Conservation (phyloP, 2,888 invertebrate species). For the Drosophila multiciliata region DNA sequence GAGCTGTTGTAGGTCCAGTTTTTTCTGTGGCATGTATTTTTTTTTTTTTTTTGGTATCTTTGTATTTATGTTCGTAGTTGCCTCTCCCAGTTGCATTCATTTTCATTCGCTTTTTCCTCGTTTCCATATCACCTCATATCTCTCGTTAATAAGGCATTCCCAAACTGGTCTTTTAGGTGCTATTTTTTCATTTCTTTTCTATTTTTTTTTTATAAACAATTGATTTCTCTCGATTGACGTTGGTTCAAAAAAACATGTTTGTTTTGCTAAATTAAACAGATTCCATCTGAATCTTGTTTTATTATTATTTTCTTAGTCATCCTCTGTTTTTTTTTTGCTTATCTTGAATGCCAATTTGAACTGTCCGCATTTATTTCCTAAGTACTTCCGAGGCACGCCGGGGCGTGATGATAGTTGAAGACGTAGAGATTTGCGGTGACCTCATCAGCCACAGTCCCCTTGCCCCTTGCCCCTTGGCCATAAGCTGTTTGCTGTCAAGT, state of each 20-base stretch:
- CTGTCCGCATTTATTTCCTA: background rate
- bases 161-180: conserved; percentile 8
- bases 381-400: conserved; percentile 4
- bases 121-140: conserved; percentile 1
- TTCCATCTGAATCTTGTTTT: background rate
- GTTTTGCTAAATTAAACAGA: conserved; percentile 21
- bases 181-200: background rate
- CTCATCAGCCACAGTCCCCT: conserved; percentile 39
- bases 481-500: conserved; percentile 13
- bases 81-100: conserved; percentile 44
- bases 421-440: conserved; percentile 49
- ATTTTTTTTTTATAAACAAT: conserved; percentile 37
- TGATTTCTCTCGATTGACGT: conserved; percentile 44
- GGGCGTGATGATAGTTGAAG: conserved; percentile 5
- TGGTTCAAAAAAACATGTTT: conserved; percentile 13
- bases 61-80: conserved; percentile 12
- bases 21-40: conserved; percentile 12
- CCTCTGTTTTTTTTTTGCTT: conserved; percentile 4
- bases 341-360: background rate
- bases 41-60: conserved; percentile 1
- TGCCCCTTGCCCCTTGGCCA: background rate
- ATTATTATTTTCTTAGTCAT: conserved; percentile 23
- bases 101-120: conserved; percentile 15
- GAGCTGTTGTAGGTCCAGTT: conserved; percentile 51
- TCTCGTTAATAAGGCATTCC: conserved; percentile 20